Evolutionary conservation across 1,140 invertebrate species (phyloP), one percentile per base, ranked within the genome.

Genomic region (Hycleus phaleratus): DNA sequence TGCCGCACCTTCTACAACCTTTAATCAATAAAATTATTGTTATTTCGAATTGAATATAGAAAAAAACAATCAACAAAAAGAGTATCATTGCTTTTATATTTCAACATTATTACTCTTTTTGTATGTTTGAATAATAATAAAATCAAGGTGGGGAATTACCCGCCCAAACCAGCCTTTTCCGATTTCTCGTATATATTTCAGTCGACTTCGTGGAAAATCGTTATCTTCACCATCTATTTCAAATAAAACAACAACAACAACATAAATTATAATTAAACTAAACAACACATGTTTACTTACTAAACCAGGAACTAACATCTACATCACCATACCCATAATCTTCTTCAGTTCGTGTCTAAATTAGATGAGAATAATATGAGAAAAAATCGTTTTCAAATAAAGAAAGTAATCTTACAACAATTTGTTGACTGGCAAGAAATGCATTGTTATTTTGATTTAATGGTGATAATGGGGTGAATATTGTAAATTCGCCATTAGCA

Each of bases 121-220:
- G n/a, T 49, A 12, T 24, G 10, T n/a, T 38, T 32, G 3, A 26
- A 25, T 46, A 46, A 46, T 24, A 11, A 49, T 18, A 2, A 18
- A 18, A 32, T 5, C 7, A 32, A 32, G 32, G 32, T 32, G 32
- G 76, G 32, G 32, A 32, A 32, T 32, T 73, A 87, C 86, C 74
- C 86, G 85, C 40, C 91, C 91, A 78, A 93, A 95, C 90, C 90
- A 93, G 24, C 90, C 90, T 65, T 82, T 82, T 4, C 90, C 90
- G 46, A 93, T 79, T 75, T 93, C 90, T 65, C 84, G 81, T 1
- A 92, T 78, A 71, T 92, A 95, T 67, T 90, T 86, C 44, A 93
- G 73, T 66, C 86, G 84, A 60, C 83, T 83, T 62, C 91, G 78
- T 0, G 90, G 86, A 66, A 92, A 87, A 70, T 90, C 85, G 47